These are phyloP conservation scores for Manis javanica DNA, from an alignment of 2,797 vertebrate species.

Conservation along the genomic window DNA sequence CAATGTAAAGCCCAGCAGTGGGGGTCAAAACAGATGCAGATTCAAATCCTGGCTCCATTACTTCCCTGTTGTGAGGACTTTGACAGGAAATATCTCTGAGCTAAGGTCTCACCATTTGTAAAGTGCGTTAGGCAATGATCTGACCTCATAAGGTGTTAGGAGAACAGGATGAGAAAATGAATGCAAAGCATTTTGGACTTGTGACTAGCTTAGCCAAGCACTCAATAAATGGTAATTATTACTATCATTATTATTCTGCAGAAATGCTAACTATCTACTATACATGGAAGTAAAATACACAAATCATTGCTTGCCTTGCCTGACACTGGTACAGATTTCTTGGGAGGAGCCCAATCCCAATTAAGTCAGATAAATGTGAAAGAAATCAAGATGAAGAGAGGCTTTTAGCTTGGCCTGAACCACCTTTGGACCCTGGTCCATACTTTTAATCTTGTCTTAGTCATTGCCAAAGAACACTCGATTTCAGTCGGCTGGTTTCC, in stretches of 20 bases:
- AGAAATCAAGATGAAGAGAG: not conserved
- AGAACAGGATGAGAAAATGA: constrained; percentile 47
- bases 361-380: not conserved
- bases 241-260: constrained; percentile 1
- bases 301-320: not conserved
- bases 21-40: not conserved
- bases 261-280: not conserved
- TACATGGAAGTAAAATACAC: not conserved
- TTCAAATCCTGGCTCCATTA: not conserved
- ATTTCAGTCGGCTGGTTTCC: not conserved
- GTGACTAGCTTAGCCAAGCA: not conserved
- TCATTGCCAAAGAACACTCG: not conserved
- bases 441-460: not conserved
- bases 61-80: constrained; percentile 29
- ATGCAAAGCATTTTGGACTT: constrained; percentile 31
- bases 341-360: not conserved
- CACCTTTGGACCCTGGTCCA: not conserved
- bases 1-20: not conserved
- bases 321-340: not conserved
- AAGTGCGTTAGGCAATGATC: not conserved
- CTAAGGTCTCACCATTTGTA: constrained; percentile 43
- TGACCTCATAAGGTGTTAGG: not conserved
- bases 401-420: not conserved
- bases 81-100: constrained; percentile 40
- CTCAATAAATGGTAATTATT: constrained; percentile 36